Base-by-base conservation (phyloP, 2,797 vertebrate species). In the Pterois miles region DNA sequence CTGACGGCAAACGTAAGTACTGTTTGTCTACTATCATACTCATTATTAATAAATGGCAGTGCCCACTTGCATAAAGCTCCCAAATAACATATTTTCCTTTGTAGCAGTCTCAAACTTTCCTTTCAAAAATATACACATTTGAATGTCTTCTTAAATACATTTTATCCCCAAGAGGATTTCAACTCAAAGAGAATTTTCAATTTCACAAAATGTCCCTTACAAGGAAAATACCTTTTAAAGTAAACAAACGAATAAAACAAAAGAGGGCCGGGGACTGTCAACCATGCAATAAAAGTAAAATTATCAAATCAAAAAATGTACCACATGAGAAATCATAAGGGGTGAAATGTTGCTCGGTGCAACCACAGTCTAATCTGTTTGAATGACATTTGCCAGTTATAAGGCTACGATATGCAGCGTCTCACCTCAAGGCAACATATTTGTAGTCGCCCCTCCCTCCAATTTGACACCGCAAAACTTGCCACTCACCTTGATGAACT, bases 1-100 rank as follows among this genome's bases (percentile, higher is more conserved):
- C 94, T 99, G 13, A 96, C 97, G 2, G 97, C 97, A 72, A 99
- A 99, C 0, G 98, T 99, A 95, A 90, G 98, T 92, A 76, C 27
- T 4, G 25, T 53, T 27, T 52, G 50, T 74, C 27, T 69, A 4
- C 23, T 43, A 18, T 13, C 2, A 40, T 14, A 27, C 6, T 25
- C 5, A 34, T 33, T 7, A 8, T 46, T 60, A n/a, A 31, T 25
- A 36, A 38, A 46, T 57, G 3, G 8, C 6, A 36, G 13, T 34
- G 5, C 13, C 2, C 18, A 3, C 53, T 33, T 59, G 4, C 4
- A 48, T 8, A 10, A 50, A 54, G 13, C 27, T 1, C 13, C 27
- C 4, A 4, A 34, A 14, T 1, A 48, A 34, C 4, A 1, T 36
- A 7, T 78, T 38, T 31, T 8, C n/a, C 29, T 38, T 56, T 56